phyloP scores from a whole-genome alignment of 2,888 invertebrate genomes.

The Lycocerus yunnanus region DNA sequence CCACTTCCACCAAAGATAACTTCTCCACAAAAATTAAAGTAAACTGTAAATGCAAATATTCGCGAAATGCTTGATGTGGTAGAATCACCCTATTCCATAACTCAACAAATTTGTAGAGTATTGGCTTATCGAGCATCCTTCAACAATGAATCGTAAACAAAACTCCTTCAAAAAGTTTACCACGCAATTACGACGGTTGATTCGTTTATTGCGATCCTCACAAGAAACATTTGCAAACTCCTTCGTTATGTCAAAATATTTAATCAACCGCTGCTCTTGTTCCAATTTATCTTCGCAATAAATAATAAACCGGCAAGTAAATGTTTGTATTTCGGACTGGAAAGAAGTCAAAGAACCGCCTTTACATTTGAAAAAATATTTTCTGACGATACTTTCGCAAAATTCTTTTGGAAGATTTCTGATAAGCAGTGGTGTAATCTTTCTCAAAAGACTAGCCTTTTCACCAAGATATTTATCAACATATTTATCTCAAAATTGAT shows the following conservation, averaged over 20 bases:
- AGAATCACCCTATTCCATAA: constrained; percentile 1
- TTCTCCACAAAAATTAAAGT: constrained; percentile 6
- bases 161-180: neutral
- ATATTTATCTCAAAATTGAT: constrained; percentile 8
- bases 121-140: neutral
- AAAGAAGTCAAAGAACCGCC: neutral
- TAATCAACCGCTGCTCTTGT: constrained; percentile 1
- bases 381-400: constrained; percentile 2
- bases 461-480: neutral
- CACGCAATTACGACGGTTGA: neutral
- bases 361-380: constrained; percentile 8
- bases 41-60: constrained; percentile 11
- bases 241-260: constrained; percentile 4
- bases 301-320: constrained; percentile 16
- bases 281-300: neutral
- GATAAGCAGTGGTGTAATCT: neutral
- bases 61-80: constrained; percentile 12
- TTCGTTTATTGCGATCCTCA: neutral
- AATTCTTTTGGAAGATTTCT: constrained; percentile 8
- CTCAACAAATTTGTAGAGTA: neutral
- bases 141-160: neutral
- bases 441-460: neutral
- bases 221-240: neutral
- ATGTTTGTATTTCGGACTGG: constrained; percentile 1
- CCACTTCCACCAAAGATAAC: neutral